Evolutionary conservation across 2,888 invertebrate genomes (phyloP), one percentile per base, ranked within the genome.

Genomic region (Lamellibrachia satsuma): DNA sequence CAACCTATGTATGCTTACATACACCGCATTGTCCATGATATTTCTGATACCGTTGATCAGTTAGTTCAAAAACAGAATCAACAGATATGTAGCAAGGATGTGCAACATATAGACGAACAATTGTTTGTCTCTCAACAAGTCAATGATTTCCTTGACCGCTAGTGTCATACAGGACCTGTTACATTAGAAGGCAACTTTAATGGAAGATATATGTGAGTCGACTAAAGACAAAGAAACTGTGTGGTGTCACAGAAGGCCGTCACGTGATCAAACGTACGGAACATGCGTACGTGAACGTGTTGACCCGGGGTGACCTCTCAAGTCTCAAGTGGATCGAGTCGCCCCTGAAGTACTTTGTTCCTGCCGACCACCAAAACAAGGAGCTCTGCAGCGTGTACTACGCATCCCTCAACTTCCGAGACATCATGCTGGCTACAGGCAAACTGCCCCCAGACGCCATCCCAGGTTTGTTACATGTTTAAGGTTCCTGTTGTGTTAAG

Each of bases 341-440:
- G 93, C 98, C 98, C 92, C 94, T 96, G 60, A 95, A 95, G 93
- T 94, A 95, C 93, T 95, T 94, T 93, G 90, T 93, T 7, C 91
- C 52, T 7, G 92, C 75, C 91, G 91, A 91, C n/a, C 57, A 94
- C n/a, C 96, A 97, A 4, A 97, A 97, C 93, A 96, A 97, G 22
- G 98, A 98, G 95, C 97, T 98, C 92, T 99, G 99, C 97, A 97
- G 97, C 94, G 99, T 99, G 22, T 98, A 99, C 97, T 99, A 98
- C 97, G 98, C 99, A 1, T 98, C 99, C 90, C 97, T 99, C 93
- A 99, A 99, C 97, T 99, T 99, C 98, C 98, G 99, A 94, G 99
- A 99, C 97, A 98, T 99, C 94, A 99, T 99, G 99, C 97, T 99
- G 96, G 99, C 99, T 55, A 98, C 98, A 52, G 99, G 99, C 95